Conservation (phyloP, 2,888 invertebrate species). For the Phoronis australis region DNA sequence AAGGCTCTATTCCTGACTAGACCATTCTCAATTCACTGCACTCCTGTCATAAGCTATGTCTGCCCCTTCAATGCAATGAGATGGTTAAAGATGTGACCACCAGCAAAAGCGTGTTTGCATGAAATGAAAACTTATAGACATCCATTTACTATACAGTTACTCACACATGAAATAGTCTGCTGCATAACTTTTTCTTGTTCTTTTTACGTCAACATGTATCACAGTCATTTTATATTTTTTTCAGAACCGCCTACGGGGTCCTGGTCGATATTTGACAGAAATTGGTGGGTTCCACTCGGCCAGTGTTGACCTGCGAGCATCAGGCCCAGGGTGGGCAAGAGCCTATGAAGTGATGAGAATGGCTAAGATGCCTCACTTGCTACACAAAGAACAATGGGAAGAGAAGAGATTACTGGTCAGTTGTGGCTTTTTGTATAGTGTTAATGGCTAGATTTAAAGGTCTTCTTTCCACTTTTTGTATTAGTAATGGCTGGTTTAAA, state of each 20-base stretch:
- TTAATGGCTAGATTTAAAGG: neutral
- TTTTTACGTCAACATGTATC: neutral
- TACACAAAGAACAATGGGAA: constrained; percentile 50
- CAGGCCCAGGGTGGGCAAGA: constrained; percentile 47
- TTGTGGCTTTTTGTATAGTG: neutral
- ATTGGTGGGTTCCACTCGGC: constrained; percentile 36
- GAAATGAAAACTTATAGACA: too few relatives aligned
- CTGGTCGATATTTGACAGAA: constrained; percentile 40
- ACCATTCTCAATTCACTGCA: too few relatives aligned
- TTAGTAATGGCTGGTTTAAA: too few relatives aligned
- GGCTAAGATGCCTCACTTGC: constrained; percentile 45
- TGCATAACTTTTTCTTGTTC: neutral
- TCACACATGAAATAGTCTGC: too few relatives aligned
- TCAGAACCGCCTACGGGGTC: constrained; percentile 34
- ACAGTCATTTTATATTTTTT: neutral
- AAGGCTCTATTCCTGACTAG: too few relatives aligned
- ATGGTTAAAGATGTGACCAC: too few relatives aligned
- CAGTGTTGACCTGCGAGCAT: constrained; percentile 29
- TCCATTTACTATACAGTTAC: too few relatives aligned
- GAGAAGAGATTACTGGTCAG: constrained; percentile 39
- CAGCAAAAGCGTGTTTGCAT: too few relatives aligned
- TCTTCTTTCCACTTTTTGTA: too few relatives aligned
- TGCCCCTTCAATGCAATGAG: too few relatives aligned
- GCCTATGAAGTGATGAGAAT: constrained; percentile 43
- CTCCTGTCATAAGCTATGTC: too few relatives aligned